phyloP scores from a whole-genome alignment of 2,888 invertebrate species.

The Colletes collaris region DNA sequence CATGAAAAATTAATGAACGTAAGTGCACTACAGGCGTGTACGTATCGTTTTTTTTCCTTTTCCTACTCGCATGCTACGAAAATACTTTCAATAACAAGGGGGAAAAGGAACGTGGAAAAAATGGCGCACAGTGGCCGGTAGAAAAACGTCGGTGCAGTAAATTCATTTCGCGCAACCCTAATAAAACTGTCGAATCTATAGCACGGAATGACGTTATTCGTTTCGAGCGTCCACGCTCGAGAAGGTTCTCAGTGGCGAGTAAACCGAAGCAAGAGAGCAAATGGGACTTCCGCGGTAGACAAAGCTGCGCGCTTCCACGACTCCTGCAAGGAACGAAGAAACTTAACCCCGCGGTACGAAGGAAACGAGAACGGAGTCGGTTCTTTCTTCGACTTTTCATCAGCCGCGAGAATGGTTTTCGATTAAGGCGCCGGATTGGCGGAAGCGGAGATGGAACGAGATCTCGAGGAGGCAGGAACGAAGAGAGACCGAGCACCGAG shows the following conservation, averaged over 20 bases:
- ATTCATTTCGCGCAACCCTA: conserved; percentile 1
- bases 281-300: conserved; percentile 20
- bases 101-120: too few species aligned
- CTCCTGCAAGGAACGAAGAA: conserved; percentile 44
- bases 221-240: conserved; percentile 24
- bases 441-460: conserved; percentile 62
- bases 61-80: conserved; percentile 15
- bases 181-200: conserved; percentile 17
- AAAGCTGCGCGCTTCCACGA: conserved; percentile 32
- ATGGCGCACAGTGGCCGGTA: too few species aligned
- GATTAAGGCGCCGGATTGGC: conserved; percentile 70
- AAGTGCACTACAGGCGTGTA: conserved; percentile 21
- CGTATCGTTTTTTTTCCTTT: not conserved
- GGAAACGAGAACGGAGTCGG: conserved; percentile 51
- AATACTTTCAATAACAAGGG: conserved; percentile 19
- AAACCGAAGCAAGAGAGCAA: conserved; percentile 14
- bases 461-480: conserved; percentile 59
- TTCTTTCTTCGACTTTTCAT: conserved; percentile 73
- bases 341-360: conserved; percentile 38
- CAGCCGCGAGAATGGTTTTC: conserved; percentile 74
- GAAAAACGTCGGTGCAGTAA: not conserved
- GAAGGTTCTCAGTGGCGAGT: conserved; percentile 8
- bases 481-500: conserved; percentile 59
- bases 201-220: conserved; percentile 14
- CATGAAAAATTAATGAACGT: conserved; percentile 44